Evolutionary conservation across 2,113 vertebrate species (phyloP).

Genomic region (Hystrix cristata): DNA sequence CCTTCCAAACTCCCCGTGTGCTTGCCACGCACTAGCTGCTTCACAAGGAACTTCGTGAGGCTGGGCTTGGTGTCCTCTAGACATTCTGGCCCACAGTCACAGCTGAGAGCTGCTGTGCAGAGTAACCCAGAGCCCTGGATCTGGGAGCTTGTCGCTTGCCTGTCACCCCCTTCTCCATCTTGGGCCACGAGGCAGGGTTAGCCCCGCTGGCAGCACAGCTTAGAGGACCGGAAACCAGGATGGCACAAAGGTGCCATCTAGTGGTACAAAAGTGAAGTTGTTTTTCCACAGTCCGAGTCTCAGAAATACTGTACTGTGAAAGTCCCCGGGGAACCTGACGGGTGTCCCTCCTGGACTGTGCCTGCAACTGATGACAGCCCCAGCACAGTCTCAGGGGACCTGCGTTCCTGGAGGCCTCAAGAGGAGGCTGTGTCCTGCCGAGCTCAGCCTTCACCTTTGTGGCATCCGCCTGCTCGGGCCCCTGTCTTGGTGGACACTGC

Average conservation of each 20-base stretch:
- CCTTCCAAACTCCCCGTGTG: neutral
- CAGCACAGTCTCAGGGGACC: neutral
- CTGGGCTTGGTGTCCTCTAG: neutral
- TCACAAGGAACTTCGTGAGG: neutral
- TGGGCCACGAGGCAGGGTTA: too few relatives aligned
- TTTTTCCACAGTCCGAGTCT: neutral
- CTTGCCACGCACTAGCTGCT: neutral
- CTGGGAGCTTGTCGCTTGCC: too few relatives aligned
- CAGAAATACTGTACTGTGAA: neutral
- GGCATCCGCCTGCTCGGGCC: neutral
- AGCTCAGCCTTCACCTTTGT: neutral
- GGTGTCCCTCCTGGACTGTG: neutral
- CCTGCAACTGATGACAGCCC: neutral
- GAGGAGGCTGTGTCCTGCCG: neutral
- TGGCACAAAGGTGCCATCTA: constrained; percentile 50
- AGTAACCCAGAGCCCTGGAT: neutral
- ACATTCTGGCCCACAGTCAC: neutral
- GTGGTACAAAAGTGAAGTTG: neutral
- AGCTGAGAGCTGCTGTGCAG: neutral
- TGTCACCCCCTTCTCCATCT: neutral
- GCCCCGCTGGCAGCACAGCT: neutral
- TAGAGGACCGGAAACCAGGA: neutral
- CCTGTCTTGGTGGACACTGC: neutral
- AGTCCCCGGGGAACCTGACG: fast-evolving
- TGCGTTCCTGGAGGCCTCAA: neutral